Evolutionary conservation across 2,113 vertebrate genomes (phyloP).

Genomic region (Isichthys henryi): DNA sequence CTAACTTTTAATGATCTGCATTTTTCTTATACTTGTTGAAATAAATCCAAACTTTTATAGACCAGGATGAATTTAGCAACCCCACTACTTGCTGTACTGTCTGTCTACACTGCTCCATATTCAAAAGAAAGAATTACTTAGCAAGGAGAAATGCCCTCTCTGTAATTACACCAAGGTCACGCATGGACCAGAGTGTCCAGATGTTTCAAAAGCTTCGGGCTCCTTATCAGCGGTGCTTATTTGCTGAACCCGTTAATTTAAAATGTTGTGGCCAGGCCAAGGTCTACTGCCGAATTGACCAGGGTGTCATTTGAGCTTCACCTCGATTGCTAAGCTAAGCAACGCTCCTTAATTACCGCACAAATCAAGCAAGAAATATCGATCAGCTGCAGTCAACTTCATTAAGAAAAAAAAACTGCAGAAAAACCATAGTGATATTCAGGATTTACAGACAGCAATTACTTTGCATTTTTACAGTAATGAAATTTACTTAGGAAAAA

Average conservation of each 20-base stretch:
- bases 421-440: not conserved
- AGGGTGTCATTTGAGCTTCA: constrained; percentile 1
- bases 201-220: not conserved
- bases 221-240: not conserved
- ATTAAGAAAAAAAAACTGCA: not conserved
- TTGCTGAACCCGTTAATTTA: constrained; percentile 4
- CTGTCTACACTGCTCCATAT: not conserved
- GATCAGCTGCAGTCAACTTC: not conserved
- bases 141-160: not conserved
- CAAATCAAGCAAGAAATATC: constrained; percentile 5
- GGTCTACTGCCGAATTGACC: constrained; percentile 2
- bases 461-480: not conserved
- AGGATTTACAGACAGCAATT: not conserved
- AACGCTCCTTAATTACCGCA: constrained; percentile 11
- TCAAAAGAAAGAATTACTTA: not conserved
- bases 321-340: not conserved
- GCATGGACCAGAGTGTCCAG: constrained; percentile 1
- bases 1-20: not conserved
- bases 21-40: not conserved
- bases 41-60: not conserved
- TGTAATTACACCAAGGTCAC: constrained; percentile 8
- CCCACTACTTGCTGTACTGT: not conserved
- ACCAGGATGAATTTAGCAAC: not conserved
- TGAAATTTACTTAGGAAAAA: not conserved
- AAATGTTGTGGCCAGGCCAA: not conserved